Base-by-base conservation (phyloP, 2,113 vertebrate species). In the Megaceryle maxima region DNA sequence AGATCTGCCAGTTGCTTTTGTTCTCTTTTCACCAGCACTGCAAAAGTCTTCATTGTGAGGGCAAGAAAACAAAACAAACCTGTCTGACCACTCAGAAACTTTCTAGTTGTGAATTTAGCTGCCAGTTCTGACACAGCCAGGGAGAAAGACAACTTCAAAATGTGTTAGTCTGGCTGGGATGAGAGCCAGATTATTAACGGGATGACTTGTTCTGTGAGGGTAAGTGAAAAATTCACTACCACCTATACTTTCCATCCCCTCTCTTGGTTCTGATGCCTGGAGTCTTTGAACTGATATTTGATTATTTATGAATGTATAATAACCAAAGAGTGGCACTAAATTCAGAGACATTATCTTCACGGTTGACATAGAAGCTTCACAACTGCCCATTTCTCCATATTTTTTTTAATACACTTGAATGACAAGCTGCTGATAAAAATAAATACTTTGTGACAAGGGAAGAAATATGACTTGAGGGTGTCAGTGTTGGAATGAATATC, bases 371-470 rank as follows among this genome's bases (percentile, higher is more conserved):
- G n/a, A 51, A 39, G 43, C 90, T 92, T 88, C 9, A 3, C 68
- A 83, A 48, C 50, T 78, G 68, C 43, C 92, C 55, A 16, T 84
- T 96, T 92, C 78, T 87, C 88, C 48, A 17, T 91, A 35, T 88
- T 93, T 90, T 88, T 74, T 73, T 55, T 14, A 88, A 94, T 87
- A 90, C 46, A 90, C 44, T 87, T 93, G 90, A 98, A 95, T 97
- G 96, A 97, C 97, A 98, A 97, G 96, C 92, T 96, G 51, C 66
- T 94, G 86, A 97, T 97, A 96, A 98, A 96, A 97, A 96, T 94
- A 98, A 98, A 98, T 98, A 90, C 94, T 96, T 96, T 96, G 90
- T 98, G 98, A 98, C 98, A 98, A 94, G 93, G 79, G 68, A 97
- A 96, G 95, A 96, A 97, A 97, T 95, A 95, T 96, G 90, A 97